Percentiles rank a stretch among this genome's conserved stretches.
Conservation (phyloP, 2,113 vertebrate genomes). For the Strix aluco region DNA sequence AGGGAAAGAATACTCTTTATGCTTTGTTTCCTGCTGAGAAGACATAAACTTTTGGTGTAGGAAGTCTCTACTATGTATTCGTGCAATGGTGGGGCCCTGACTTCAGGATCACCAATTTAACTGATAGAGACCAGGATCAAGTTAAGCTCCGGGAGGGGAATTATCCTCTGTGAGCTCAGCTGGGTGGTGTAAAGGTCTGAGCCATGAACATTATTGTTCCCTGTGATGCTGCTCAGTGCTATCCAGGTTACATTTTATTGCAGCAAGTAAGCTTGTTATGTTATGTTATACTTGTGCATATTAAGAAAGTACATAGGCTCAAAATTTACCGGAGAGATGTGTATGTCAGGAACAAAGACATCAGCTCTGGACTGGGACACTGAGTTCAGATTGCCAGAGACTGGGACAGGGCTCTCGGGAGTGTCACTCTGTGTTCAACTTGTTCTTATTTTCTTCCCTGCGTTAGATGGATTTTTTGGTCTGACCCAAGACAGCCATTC, state of each 20-base stretch:
- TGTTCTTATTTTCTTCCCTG: not conserved
- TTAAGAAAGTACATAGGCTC: not conserved
- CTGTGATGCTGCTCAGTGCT: not conserved
- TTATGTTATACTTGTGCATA: not conserved
- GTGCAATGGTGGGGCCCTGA: not conserved
- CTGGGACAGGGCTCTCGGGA: fast-evolving
- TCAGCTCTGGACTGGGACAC: not conserved
- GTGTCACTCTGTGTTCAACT: not conserved
- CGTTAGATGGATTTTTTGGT: not conserved
- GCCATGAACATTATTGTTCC: not conserved
- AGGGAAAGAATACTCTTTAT: not conserved
- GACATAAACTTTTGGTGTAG: not conserved
- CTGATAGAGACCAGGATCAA: not conserved
- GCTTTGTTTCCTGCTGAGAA: not conserved
- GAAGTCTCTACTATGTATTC: not conserved
- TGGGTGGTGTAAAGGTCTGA: not conserved
- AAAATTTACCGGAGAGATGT: not conserved
- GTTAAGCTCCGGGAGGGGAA: not conserved
- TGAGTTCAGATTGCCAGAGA: not conserved
- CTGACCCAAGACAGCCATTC: not conserved
- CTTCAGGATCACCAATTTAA: not conserved
- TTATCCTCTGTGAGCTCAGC: not conserved
- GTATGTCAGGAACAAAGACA: not conserved
- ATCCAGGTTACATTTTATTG: not conserved
- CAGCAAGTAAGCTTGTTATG: not conserved